Percentiles rank a stretch among this genome's conserved stretches.
Evolutionary conservation across 2,888 invertebrate species (phyloP).

Genomic region (Polydrusus tereticollis): DNA sequence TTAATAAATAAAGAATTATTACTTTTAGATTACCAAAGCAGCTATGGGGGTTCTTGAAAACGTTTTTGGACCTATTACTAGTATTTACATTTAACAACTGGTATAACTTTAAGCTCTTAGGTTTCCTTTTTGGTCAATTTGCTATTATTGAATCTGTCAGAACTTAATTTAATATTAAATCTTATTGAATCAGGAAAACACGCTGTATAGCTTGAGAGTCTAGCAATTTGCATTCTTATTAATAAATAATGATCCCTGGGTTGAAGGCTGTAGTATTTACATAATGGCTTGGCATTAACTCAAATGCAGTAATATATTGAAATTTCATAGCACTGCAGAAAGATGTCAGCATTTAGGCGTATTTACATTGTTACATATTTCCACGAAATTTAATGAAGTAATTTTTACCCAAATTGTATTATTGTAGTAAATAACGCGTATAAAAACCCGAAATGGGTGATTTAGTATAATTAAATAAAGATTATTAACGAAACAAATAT

Average conservation of each 20-base stretch:
- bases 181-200: conserved; percentile 4
- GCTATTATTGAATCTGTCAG: neutral
- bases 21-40: no score
- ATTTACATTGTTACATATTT: neutral
- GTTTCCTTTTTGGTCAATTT: no score
- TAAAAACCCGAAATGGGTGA: no score
- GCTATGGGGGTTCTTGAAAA: no score
- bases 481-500: no score
- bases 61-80: no score
- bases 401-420: neutral
- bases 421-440: neutral
- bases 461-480: no score
- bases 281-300: conserved; percentile 20
- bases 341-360: neutral
- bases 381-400: neutral
- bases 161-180: conserved; percentile 2
- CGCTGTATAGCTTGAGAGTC: neutral
- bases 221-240: conserved; percentile 30
- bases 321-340: conserved; percentile 18
- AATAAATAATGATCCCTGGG: conserved; percentile 12
- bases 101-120: no score
- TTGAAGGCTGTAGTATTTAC: conserved; percentile 14
- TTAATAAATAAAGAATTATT: no score
- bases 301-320: conserved; percentile 30
- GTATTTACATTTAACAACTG: no score